Evolutionary conservation across 1,140 invertebrate species (phyloP).

Genomic region (Drosophila repleta): DNA sequence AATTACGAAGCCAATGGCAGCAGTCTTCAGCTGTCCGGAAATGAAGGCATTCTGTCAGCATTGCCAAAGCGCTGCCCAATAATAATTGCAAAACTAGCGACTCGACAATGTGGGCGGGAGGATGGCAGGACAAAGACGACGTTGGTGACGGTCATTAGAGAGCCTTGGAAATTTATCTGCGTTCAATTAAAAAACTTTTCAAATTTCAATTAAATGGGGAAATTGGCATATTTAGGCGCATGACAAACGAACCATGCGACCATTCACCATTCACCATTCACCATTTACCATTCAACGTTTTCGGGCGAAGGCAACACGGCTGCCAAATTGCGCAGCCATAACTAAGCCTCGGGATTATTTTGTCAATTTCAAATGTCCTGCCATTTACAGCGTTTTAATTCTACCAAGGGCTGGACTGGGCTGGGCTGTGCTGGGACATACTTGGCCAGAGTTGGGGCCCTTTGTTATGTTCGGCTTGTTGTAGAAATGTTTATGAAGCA

Average conservation of each 20-base stretch:
- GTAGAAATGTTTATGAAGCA: slow-evolving; percentile 81
- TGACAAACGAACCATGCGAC: slow-evolving; percentile 49
- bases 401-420: slow-evolving; percentile 29
- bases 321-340: slow-evolving; percentile 57
- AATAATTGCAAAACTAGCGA: slow-evolving; percentile 77
- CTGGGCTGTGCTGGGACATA: not conserved
- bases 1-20: slow-evolving; percentile 61
- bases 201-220: slow-evolving; percentile 81
- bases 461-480: slow-evolving; percentile 65
- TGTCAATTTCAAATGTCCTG: slow-evolving; percentile 82
- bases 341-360: slow-evolving; percentile 79
- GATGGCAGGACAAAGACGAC: not conserved
- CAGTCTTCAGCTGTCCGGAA: slow-evolving; percentile 58
- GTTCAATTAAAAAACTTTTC: slow-evolving; percentile 82
- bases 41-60: slow-evolving; percentile 68
- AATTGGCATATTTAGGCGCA: slow-evolving; percentile 80
- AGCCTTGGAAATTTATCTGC: slow-evolving; percentile 74
- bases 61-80: slow-evolving; percentile 22
- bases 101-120: slow-evolving; percentile 54
- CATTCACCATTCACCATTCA: slow-evolving; percentile 6
- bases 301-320: slow-evolving; percentile 2
- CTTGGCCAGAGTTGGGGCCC: slow-evolving; percentile 17
- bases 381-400: slow-evolving; percentile 80
- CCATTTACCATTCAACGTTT: slow-evolving; percentile 6
- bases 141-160: slow-evolving; percentile 32